These are phyloP conservation scores for Oscheius sp. DNA, from an alignment of 1,140 invertebrate genomes.

Conservation along the genomic window DNA sequence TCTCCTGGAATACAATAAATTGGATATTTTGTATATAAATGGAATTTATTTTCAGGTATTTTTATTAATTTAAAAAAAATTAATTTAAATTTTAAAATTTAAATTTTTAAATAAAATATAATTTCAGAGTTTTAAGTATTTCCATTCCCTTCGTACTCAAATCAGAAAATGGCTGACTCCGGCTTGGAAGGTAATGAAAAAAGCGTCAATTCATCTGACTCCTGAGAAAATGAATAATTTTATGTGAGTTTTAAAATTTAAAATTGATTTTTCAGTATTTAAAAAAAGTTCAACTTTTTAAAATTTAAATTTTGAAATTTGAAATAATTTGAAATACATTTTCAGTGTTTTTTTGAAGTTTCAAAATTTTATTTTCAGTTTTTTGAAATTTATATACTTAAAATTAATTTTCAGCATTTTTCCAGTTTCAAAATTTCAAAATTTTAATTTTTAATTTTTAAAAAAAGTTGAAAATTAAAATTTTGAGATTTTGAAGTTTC, in stretches of 20 bases:
- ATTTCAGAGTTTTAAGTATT: constrained; percentile 30
- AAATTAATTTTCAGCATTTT: neutral
- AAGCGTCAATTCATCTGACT: constrained; percentile 1
- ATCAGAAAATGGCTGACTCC: constrained; percentile 12
- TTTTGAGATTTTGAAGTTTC: neutral
- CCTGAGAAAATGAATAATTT: neutral
- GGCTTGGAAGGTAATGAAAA: neutral
- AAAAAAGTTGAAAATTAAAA: no score
- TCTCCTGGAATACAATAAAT: neutral
- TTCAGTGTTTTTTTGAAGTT: neutral
- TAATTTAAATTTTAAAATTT: no score
- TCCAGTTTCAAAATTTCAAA: no score
- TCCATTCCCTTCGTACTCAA: constrained; percentile 12
- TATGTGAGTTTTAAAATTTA: constrained; percentile 18
- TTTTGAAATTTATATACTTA: neutral
- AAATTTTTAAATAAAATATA: no score
- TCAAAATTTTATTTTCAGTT: neutral
- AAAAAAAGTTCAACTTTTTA: no score
- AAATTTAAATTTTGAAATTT: neutral
- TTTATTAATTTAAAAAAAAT: neutral
- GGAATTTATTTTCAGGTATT: constrained; percentile 18
- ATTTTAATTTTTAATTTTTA: no score
- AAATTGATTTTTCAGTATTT: no score
- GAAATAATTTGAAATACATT: neutral
- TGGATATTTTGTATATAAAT: neutral